Evolutionary conservation across 1,140 invertebrate genomes (phyloP), one percentile per base, ranked within the genome.

Genomic region (Bacillus rossius): DNA sequence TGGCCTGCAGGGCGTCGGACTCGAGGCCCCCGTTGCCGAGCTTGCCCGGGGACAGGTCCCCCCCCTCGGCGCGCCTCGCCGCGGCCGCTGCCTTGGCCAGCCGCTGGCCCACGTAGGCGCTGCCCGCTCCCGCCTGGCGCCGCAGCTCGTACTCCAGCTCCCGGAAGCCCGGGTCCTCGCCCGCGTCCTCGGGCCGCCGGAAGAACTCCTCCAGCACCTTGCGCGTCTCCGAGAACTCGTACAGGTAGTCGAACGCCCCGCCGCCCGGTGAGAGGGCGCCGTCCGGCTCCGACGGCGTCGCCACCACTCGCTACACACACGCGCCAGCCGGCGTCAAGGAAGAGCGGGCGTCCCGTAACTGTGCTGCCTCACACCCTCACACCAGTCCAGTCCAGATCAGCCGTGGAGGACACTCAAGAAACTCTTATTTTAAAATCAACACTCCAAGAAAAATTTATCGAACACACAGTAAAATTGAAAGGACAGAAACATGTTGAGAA

Each of bases 201-300:
- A 93, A 94, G 75, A 94, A 94, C 76, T 94, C 91, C 70, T 94
- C 91, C 14, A 94, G 75, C 26, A 94, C 91, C 78, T 93, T 93
- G 49, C 90, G 78, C 13, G 91, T 94, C 73, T 94, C 91, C 1
- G 90, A 93, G 73, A 93, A 93, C 70, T 93, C 91, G 72, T 93
- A 94, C 37, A 92, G 73, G 74, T 92, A 92, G 76, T 92, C 88
- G 70, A 91, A 91, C 2, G 88, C 84, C 29, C 66, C 69, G 42
- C 68, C 71, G 42, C 69, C 68, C 8, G 63, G 70, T 16, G 79
- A 73, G 10, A 80, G 78, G 38, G 74, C 75, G n/a, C 78, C 73
- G 72, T 75, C 77, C 72, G 47, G 72, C 17, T 59, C 57, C 3
- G 41, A n/a, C 8, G 49, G 19, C 2, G 57, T 43, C 0, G 57